phyloP scores from a whole-genome alignment of 2,113 vertebrate genomes.

The Centropus bengalensis region DNA sequence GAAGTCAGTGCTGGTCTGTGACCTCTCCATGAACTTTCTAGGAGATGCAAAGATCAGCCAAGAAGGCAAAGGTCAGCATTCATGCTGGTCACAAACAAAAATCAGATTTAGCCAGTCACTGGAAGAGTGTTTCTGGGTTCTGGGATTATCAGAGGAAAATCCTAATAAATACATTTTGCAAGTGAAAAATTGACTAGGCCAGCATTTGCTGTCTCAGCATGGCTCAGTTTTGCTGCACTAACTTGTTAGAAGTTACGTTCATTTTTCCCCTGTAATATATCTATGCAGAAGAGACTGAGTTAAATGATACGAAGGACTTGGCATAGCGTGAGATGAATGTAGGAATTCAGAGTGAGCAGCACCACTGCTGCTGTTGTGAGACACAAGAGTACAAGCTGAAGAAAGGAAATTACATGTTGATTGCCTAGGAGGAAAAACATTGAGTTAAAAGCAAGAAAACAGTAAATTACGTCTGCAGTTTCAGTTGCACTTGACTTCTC shows the following conservation, averaged over 20 bases:
- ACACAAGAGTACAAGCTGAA: background rate
- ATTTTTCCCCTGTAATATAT: background rate
- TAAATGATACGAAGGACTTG: slow-evolving; percentile 1
- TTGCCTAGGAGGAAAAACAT: background rate
- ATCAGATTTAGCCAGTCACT: slow-evolving; percentile 81
- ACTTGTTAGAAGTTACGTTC: background rate
- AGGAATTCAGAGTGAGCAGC: background rate
- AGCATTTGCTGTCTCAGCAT: background rate
- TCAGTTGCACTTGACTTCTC: slow-evolving; percentile 25
- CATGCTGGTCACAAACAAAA: slow-evolving; percentile 91
- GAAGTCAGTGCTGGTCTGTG: slow-evolving; percentile 79
- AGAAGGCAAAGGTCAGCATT: slow-evolving; percentile 89
- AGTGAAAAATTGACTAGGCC: background rate
- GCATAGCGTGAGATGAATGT: background rate
- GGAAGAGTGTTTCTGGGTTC: slow-evolving; percentile 66
- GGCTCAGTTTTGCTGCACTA: background rate
- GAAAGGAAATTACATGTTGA: background rate
- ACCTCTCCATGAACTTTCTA: slow-evolving; percentile 91
- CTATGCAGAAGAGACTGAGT: background rate
- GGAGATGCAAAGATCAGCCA: slow-evolving; percentile 85
- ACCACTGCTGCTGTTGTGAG: background rate
- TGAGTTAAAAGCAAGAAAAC: slow-evolving; percentile 25
- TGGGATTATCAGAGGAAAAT: slow-evolving; percentile 42
- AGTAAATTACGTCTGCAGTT: slow-evolving; percentile 1
- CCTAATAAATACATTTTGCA: slow-evolving; percentile 18